Evolutionary conservation across 2,888 invertebrate species (phyloP), one percentile per base, ranked within the genome.

Genomic region (Dryobota labecula): DNA sequence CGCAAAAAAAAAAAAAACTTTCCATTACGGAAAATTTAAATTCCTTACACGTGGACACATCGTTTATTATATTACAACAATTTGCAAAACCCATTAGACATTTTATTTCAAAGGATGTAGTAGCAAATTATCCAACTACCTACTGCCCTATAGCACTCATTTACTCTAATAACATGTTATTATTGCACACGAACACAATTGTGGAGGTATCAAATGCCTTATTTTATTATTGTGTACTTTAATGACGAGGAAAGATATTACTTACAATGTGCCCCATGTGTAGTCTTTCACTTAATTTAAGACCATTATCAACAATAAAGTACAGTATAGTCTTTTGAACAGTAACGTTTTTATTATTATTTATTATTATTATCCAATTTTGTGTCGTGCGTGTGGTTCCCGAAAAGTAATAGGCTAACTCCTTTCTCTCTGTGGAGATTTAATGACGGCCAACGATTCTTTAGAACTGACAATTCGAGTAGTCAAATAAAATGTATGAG

Each of bases 161-260:
- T 81, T 80, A 36, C 47, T 68, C 24, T 68, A 79, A 82, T 82
- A 53, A 82, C 73, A 62, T 63, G 68, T 70, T 79, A 60, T 38
- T 72, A 60, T 38, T 72, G 64, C 70, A 76, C 60, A 72, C 53
- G 38, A 83, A 38, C 41, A 43, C 58, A 73, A 70, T 70, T 54
- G 33, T 33, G 33, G 38, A 45, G 24, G 51, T 56, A 76, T 71
- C 63, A 66, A 65, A 57, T 64, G 51, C 18, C 27, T 61, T 61
- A 1, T 57, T 65, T 53, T 62, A 41, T 64, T 61, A 36, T 60
- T 15, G 41, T 49, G 7, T 61, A 30, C n/a, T 53, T 13, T 60
- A 60, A 63, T 56, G 18, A 49, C 27, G 15, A 7, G 38, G 43
- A 51, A 27, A 53, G 3, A 54, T 38, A 54, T 38, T 13, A 49